Conservation (phyloP, 2,888 invertebrate species). For the Latrodectus elegans region DNA sequence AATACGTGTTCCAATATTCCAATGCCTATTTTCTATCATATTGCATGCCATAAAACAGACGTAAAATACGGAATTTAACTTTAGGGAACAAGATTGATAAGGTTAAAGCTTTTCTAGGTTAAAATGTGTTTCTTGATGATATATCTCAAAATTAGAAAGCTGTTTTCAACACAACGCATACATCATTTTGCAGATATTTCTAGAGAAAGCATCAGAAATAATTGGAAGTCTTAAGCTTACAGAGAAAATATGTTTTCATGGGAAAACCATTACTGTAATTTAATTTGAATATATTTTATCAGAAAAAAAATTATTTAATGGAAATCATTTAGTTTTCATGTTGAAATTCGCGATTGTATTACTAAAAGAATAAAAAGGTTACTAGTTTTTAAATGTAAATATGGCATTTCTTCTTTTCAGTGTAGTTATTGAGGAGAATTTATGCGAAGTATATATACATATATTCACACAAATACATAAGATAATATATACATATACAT, state of each 20-base stretch:
- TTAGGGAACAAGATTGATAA: slow-evolving; percentile 50
- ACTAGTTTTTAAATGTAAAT: no score
- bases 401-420: no score
- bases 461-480: no score
- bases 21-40: slow-evolving; percentile 48
- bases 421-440: no score
- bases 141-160: slow-evolving; percentile 38
- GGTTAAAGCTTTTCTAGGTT: slow-evolving; percentile 32
- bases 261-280: slow-evolving; percentile 54
- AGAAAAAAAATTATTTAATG: background rate
- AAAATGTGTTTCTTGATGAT: slow-evolving; percentile 23
- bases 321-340: no score
- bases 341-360: no score
- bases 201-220: slow-evolving; percentile 4
- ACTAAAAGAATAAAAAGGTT: no score
- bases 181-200: slow-evolving; percentile 14
- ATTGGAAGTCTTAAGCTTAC: background rate
- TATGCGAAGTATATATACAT: no score
- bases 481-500: no score
- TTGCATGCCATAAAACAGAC: slow-evolving; percentile 19
- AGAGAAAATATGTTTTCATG: slow-evolving; percentile 25
- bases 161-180: slow-evolving; percentile 11
- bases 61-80: slow-evolving; percentile 27
- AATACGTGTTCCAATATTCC: slow-evolving; percentile 51
- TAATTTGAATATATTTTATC: slow-evolving; percentile 26